These are phyloP conservation scores for Drosophila barbarae DNA, from an alignment of 2,888 invertebrate genomes.

Conservation along the genomic window DNA sequence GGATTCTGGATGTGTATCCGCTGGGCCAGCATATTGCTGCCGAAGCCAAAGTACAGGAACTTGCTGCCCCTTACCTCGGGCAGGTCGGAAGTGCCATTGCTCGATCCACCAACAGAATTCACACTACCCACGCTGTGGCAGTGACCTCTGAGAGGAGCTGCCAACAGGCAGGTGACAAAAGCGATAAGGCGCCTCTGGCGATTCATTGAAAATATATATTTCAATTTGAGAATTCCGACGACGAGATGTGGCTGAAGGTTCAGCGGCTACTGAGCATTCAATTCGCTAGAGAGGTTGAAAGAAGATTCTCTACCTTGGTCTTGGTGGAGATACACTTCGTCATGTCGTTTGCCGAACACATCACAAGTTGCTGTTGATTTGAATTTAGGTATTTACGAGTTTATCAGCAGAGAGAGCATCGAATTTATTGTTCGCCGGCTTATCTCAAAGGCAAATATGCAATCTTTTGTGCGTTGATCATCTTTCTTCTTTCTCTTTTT, in stretches of 20 bases:
- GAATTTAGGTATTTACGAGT: neutral
- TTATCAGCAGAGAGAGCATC: slow-evolving; percentile 1
- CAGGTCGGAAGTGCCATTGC: slow-evolving; percentile 19
- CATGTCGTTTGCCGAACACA: neutral
- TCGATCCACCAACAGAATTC: neutral
- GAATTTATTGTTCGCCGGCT: too few species aligned
- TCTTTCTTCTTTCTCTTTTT: neutral
- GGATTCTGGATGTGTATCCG: slow-evolving; percentile 91
- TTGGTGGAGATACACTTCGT: neutral
- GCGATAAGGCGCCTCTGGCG: neutral
- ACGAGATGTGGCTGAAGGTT: slow-evolving; percentile 1
- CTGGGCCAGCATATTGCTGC: slow-evolving; percentile 90
- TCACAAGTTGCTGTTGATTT: neutral
- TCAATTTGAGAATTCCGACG: neutral
- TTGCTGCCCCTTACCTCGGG: slow-evolving; percentile 48
- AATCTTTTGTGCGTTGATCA: slow-evolving; percentile 1
- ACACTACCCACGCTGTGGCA: neutral
- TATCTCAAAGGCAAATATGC: slow-evolving; percentile 1
- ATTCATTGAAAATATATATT: slow-evolving; percentile 5
- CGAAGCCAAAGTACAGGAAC: slow-evolving; percentile 93
- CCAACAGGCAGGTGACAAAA: slow-evolving; percentile 8
- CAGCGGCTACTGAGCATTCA: slow-evolving; percentile 18
- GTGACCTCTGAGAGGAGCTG: neutral
- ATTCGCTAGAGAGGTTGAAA: neutral
- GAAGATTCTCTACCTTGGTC: neutral